Evolutionary conservation across 2,888 invertebrate species (phyloP).

Genomic region (Acronicta aceris): DNA sequence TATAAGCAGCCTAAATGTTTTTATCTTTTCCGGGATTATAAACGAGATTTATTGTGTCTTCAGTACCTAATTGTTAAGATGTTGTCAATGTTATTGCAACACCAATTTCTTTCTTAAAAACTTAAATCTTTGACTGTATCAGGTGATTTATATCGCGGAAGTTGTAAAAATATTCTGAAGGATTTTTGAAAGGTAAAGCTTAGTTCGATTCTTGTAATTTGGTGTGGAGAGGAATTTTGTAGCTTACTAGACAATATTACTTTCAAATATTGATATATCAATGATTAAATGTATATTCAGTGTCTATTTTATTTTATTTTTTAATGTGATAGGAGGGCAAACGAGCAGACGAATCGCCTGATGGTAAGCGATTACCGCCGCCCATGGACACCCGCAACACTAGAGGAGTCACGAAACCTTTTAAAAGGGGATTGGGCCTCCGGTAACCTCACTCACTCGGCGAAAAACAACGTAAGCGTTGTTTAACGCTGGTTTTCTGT

Average conservation of each 20-base stretch:
- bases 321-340: too few relatives aligned
- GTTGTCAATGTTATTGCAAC: neutral
- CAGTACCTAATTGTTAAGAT: constrained; percentile 1
- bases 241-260: neutral
- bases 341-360: too few relatives aligned
- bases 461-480: too few relatives aligned
- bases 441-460: too few relatives aligned
- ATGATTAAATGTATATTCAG: too few relatives aligned
- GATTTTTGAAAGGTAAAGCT: constrained; percentile 4
- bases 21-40: constrained; percentile 23
- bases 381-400: too few relatives aligned
- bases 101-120: neutral
- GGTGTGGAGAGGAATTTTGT: neutral
- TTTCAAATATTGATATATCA: neutral
- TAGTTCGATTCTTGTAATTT: neutral
- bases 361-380: too few relatives aligned
- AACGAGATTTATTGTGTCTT: constrained; percentile 23
- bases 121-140: neutral
- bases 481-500: too few relatives aligned
- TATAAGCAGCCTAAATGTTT: neutral
- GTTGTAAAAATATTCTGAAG: constrained; percentile 2
- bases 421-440: too few relatives aligned
- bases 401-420: too few relatives aligned
- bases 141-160: neutral
- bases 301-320: too few relatives aligned